Evolutionary conservation across 92 coral and sea anemone genomes (phyloP), one percentile per base, ranked within the genome.

Genomic region (Zoanthus sociatus): DNA sequence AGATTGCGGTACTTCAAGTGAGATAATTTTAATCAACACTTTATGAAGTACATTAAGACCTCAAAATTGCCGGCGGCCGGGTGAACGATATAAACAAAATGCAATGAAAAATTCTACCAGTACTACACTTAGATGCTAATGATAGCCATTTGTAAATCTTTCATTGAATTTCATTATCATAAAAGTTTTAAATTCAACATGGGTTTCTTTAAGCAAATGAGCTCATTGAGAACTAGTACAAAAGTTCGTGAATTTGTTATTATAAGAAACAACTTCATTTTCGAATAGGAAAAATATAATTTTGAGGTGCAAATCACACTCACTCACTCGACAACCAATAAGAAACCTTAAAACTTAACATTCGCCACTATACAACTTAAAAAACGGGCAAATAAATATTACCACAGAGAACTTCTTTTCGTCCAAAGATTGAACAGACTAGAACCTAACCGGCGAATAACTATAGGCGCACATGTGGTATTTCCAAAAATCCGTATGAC

Each of bases 401-500:
- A 48, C 5, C 42, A 64, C 11, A 30, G 16, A 50, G 53, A 45
- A 64, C 10, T 45, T 45, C 73, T 3, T 21, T 33, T 20, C 13
- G 21, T 18, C 14, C 6, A 20, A 33, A 18, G 32, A 26, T 21
- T 63, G 26, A 16, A 63, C 26, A 50, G 69, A 16, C 7, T 26
- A 13, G 20, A 20, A 1, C 60, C 14, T 5, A 50, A 60, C 71
- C 83, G 83, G 83, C 54, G 83, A 37, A 21, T 53, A 53, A 55
- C 42, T 6, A 30, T 30, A 13, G 51, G 16, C 48, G 48, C 55
- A 26, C 85, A 67, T 81, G 85, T 81, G 85, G 66, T 81, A 4
- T 17, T 26, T 9, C 33, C 45, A 69, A 69, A 69, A 69, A 44
- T 63, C 69, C 32, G 1, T 18, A 56, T 9, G 84, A 37, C 47